A percentile compares a stretch with the other conserved stretches of the same genome.
Conservation (phyloP, 2,113 vertebrate species). For the Puntigrus tetrazona region DNA sequence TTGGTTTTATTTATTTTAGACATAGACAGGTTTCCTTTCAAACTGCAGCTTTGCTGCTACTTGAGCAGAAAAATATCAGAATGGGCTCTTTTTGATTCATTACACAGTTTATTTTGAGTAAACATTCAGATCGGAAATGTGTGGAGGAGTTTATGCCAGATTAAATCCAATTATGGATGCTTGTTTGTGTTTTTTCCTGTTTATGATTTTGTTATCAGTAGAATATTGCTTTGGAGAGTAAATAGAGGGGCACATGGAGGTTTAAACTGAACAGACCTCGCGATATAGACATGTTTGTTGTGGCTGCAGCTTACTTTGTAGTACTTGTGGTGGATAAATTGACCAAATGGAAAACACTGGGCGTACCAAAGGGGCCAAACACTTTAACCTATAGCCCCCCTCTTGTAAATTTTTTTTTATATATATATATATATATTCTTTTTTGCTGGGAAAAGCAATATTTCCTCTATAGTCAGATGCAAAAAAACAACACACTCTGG, state of each 20-base stretch:
- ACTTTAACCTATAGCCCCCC: neutral
- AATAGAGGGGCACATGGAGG: neutral
- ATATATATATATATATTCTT: no score
- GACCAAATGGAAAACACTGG: neutral
- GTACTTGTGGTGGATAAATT: neutral
- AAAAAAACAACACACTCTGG: neutral
- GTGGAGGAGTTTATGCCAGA: neutral
- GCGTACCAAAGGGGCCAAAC: neutral
- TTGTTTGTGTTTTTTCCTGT: constrained; percentile 20
- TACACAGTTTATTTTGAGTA: neutral
- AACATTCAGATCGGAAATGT: constrained; percentile 5
- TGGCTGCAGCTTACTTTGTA: neutral
- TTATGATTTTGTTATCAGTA: constrained; percentile 1
- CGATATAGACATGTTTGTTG: constrained; percentile 7
- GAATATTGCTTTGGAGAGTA: neutral
- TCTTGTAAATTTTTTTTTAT: neutral
- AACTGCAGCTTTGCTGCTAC: constrained; percentile 10
- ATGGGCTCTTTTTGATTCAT: neutral
- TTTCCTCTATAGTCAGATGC: neutral
- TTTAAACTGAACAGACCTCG: neutral
- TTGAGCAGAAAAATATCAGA: neutral
- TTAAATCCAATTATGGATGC: neutral
- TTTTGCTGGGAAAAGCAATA: neutral
- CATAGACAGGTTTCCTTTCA: neutral
- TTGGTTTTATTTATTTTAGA: neutral